phyloP scores from a whole-genome alignment of 2,113 vertebrate genomes.

The Circaetus gallicus region DNA sequence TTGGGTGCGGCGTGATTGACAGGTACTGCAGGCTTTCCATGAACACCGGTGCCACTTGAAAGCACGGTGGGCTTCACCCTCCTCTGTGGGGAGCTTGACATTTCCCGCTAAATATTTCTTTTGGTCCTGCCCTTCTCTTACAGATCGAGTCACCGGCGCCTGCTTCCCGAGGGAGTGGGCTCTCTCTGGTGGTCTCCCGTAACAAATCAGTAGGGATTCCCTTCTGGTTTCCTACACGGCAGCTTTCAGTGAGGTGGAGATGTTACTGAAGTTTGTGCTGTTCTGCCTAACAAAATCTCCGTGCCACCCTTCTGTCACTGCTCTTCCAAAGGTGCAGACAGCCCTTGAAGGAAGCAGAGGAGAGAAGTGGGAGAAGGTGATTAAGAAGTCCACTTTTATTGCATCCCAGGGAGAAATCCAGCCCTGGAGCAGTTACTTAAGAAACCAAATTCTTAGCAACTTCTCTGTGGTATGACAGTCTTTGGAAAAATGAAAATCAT shows the following conservation, averaged over 20 bases:
- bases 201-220: neutral
- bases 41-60: neutral
- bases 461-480: neutral
- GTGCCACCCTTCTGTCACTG: neutral
- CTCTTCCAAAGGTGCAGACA: neutral
- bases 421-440: neutral
- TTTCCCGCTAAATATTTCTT: neutral
- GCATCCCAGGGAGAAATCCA: neutral
- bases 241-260: neutral
- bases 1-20: neutral
- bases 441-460: neutral
- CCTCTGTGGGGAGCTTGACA: neutral
- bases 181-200: neutral
- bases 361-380: neutral
- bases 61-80: neutral
- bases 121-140: neutral
- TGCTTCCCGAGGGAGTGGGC: neutral
- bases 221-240: neutral
- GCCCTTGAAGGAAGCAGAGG: neutral
- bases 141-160: fast-evolving
- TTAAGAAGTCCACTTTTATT: neutral
- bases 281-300: neutral
- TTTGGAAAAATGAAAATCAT: slow-evolving; percentile 28
- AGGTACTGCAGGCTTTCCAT: neutral
- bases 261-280: neutral